Evolutionary conservation across 2,113 vertebrate species (phyloP).

Genomic region (Hassar affinis): DNA sequence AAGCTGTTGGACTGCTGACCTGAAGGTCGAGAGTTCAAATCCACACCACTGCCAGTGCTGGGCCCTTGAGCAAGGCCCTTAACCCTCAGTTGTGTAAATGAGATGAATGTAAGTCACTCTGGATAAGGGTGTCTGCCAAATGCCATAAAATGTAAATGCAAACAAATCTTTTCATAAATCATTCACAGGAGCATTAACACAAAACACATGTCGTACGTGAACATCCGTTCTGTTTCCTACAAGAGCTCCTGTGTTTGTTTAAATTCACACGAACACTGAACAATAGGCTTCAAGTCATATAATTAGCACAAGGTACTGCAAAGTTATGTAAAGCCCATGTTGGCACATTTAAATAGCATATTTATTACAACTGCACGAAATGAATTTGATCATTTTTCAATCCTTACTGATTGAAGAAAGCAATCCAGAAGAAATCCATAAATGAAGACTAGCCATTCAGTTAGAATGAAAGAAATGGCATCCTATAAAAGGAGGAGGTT

Average conservation of each 20-base stretch:
- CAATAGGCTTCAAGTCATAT: background rate
- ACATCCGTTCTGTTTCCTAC: background rate
- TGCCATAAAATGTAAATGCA: no score
- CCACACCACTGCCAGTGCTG: no score
- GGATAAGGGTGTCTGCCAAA: no score
- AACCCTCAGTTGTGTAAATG: no score
- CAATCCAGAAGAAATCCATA: background rate
- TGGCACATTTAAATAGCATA: background rate
- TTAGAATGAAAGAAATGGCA: background rate
- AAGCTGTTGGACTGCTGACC: no score
- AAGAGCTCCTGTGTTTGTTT: background rate
- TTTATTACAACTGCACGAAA: background rate
- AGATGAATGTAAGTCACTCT: no score
- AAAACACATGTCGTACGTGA: background rate
- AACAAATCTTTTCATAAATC: no score
- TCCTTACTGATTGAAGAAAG: background rate
- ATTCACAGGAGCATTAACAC: background rate
- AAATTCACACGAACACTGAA: background rate
- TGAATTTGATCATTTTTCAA: no score
- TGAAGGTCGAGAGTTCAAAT: no score
- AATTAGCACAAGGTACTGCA: background rate
- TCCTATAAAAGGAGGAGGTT: background rate
- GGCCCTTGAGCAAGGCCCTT: no score
- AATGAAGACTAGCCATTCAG: background rate
- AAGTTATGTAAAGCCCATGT: background rate